A percentile compares a stretch with the other conserved stretches of the same genome.
These are phyloP conservation scores for Heteronetta atricapilla DNA, from an alignment of 2,113 vertebrate genomes.

Conservation along the genomic window DNA sequence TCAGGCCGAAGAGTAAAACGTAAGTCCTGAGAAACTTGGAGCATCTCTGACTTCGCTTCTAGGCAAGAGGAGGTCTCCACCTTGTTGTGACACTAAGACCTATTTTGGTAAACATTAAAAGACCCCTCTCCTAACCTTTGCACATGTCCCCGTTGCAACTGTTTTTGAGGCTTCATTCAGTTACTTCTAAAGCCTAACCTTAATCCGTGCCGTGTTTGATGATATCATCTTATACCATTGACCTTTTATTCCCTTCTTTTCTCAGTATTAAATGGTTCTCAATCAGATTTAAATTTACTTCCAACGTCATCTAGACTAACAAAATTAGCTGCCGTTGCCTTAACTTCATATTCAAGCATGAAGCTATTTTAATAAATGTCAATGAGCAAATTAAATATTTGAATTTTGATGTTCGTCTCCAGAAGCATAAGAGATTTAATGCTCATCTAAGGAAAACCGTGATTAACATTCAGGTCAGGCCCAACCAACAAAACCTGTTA, in stretches of 20 bases:
- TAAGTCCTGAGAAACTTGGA: background rate
- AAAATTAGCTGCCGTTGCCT: conserved; percentile 22
- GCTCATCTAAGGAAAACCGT: background rate
- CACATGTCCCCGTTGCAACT: background rate
- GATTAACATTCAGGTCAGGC: conserved; percentile 52
- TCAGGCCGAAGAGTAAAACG: background rate
- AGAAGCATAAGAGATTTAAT: conserved; percentile 21
- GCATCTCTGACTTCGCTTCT: background rate
- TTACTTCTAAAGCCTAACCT: background rate
- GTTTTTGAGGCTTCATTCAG: background rate
- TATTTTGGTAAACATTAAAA: background rate
- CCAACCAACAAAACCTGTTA: background rate
- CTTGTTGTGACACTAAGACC: background rate
- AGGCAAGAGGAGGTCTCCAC: background rate
- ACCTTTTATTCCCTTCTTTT: conserved; percentile 34
- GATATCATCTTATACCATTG: background rate
- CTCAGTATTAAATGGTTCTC: conserved; percentile 27
- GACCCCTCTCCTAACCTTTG: background rate
- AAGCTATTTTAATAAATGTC: conserved; percentile 68
- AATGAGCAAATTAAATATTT: conserved; percentile 68
- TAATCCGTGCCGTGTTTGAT: background rate
- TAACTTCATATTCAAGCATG: conserved; percentile 46
- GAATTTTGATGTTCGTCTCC: conserved; percentile 52
- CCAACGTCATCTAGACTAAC: background rate
- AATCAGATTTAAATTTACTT: conserved; percentile 44